Conservation (phyloP, 1,140 invertebrate species). For the Pissodes strobi region DNA sequence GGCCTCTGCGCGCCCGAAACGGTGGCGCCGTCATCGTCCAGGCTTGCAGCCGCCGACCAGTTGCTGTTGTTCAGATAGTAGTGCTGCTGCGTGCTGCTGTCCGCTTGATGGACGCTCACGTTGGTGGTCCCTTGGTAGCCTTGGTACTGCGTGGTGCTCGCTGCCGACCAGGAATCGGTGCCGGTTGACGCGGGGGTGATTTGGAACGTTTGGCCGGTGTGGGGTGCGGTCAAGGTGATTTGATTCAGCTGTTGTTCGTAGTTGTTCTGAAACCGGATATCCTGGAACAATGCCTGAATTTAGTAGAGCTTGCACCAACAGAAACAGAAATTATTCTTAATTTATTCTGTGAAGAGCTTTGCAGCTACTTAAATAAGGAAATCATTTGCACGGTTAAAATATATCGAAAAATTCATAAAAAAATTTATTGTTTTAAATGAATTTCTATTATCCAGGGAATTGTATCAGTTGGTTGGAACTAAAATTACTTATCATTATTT, state of each 20-base stretch:
- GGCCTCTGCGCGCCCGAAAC: slow-evolving; percentile 22
- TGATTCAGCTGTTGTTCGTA: slow-evolving; percentile 29
- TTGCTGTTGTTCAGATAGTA: slow-evolving; percentile 19
- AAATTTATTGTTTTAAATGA: no score
- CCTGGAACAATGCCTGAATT: no score
- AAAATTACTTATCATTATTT: no score
- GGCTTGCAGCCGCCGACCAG: slow-evolving; percentile 22
- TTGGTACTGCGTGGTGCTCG: slow-evolving; percentile 24
- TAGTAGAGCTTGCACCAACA: no score
- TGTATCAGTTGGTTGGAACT: no score
- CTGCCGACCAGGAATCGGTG: slow-evolving; percentile 11
- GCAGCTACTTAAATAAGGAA: no score
- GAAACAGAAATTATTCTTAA: no score
- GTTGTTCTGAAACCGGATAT: slow-evolving; percentile 7
- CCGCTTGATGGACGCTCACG: slow-evolving; percentile 36
- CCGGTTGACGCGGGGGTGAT: slow-evolving; percentile 2
- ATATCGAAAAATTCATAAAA: no score
- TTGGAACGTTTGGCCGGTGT: slow-evolving; percentile 26
- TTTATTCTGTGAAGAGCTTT: no score
- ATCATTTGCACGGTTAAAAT: no score
- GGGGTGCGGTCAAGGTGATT: slow-evolving; percentile 16
- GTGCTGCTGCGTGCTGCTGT: slow-evolving; percentile 32
- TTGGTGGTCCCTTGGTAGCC: slow-evolving; percentile 31
- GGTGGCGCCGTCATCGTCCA: slow-evolving; percentile 18
- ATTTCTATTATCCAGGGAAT: no score